phyloP scores from a whole-genome alignment of 2,888 invertebrate species.

The Geotrupes spiniger region DNA sequence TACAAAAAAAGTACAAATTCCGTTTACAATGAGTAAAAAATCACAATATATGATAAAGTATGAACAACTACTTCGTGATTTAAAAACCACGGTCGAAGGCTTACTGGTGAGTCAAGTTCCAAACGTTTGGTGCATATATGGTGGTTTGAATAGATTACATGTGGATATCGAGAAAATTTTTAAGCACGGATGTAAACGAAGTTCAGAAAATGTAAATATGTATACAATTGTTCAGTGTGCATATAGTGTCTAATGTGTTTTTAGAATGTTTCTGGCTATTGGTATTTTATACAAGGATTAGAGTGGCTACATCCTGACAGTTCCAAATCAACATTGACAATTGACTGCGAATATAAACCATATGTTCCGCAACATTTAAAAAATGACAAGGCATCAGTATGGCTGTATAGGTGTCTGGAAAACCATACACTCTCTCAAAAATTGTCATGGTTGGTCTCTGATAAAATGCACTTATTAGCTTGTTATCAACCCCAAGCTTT shows the following conservation, averaged over 20 bases:
- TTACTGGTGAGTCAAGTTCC: slow-evolving; percentile 55
- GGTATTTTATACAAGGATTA: slow-evolving; percentile 59
- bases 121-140: slow-evolving; percentile 61
- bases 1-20: neutral
- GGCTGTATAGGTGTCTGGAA: slow-evolving; percentile 56
- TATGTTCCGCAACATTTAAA: slow-evolving; percentile 51
- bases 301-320: slow-evolving; percentile 60
- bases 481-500: slow-evolving; percentile 61
- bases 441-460: slow-evolving; percentile 61
- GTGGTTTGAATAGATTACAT: slow-evolving; percentile 57
- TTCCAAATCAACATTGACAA: slow-evolving; percentile 51
- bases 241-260: slow-evolving; percentile 24
- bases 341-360: slow-evolving; percentile 48
- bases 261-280: slow-evolving; percentile 55
- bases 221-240: slow-evolving; percentile 2
- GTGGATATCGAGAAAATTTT: slow-evolving; percentile 57
- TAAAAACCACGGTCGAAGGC: slow-evolving; percentile 59
- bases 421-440: slow-evolving; percentile 58
- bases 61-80: slow-evolving; percentile 53
- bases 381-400: slow-evolving; percentile 54
- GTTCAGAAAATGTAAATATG: slow-evolving; percentile 45
- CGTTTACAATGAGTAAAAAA: slow-evolving; percentile 15
- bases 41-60: slow-evolving; percentile 34
- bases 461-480: slow-evolving; percentile 58
- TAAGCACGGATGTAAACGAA: slow-evolving; percentile 55